Percentiles rank a stretch among this genome's conserved stretches.
Conservation (phyloP, 2,797 vertebrate species). For the Decapterus maruadsi region DNA sequence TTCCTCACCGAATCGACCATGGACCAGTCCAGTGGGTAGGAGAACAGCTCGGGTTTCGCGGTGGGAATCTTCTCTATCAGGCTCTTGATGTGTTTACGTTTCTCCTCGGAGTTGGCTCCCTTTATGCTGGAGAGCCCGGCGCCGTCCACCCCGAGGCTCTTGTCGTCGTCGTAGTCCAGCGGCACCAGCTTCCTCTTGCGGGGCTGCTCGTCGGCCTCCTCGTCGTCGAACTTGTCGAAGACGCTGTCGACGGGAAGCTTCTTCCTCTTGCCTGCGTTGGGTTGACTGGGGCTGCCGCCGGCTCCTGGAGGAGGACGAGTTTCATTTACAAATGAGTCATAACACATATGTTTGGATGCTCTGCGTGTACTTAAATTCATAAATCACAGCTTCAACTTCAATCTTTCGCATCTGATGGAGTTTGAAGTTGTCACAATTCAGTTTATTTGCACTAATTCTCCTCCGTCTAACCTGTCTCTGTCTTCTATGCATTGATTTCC, state of each 20-base stretch:
- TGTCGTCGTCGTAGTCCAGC: conserved; percentile 97
- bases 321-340: background rate
- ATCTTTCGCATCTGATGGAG: background rate
- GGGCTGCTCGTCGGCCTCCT: conserved; percentile 95
- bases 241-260: conserved; percentile 98
- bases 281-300: conserved; percentile 94
- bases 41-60: conserved; percentile 97
- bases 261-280: conserved; percentile 94
- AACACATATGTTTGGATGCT: background rate
- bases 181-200: conserved; percentile 97
- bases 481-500: background rate
- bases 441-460: background rate
- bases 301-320: conserved; percentile 81
- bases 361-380: background rate
- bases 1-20: conserved; percentile 86
- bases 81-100: conserved; percentile 98
- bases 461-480: background rate
- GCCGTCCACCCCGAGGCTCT: conserved; percentile 84
- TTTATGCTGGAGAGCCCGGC: conserved; percentile 85
- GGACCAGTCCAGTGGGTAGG: conserved; percentile 95
- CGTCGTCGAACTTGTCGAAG: conserved; percentile 98
- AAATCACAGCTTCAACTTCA: background rate
- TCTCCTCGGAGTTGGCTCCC: conserved; percentile 96
- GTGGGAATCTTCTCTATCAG: conserved; percentile 99
- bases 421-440: background rate